Base-by-base conservation (phyloP, 2,797 vertebrate species). In the Tachyglossus aculeatus region DNA sequence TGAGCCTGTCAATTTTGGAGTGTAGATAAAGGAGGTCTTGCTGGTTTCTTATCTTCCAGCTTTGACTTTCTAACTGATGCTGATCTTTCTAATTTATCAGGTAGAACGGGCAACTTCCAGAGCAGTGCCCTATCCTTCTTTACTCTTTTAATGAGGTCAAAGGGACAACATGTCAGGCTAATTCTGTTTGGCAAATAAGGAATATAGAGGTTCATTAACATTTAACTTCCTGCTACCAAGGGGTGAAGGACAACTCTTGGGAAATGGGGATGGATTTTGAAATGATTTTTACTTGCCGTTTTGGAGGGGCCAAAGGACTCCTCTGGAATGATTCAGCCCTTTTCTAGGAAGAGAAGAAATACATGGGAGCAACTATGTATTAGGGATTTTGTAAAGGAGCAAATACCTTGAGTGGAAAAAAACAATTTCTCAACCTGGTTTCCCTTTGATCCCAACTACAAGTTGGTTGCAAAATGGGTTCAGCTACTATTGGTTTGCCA, bases 291-390 rank as follows among this genome's bases (percentile, higher is more conserved):
- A n/a, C n/a, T n/a, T n/a, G n/a, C n/a, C 27, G 24, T 48, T 45
- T 25, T 7, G 27, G 24, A 45, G 43, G 27, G 27, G 43, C 43
- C 18, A 6, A 8, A 27, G 16, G 45, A 48, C 31, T 48, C 12
- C 4, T 29, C 31, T 48, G 25, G 7, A 44, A 15, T 38, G 8
- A 44, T 52, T 67, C 7, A 44, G n/a, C 16, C 31, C 25, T 21
- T 47, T 48, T 59, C 58, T 71, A 9, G 15, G 53, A 43, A 44
- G 27, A 57, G 16, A 16, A 57, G 47, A 74, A 66, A 18, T 38
- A 3, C 58, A 29, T 40, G 13, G 22, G 12, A 68, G 39, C 43
- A 61, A 68, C 55, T 18, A 11, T 27, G 13, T 27, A 31, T n/a
- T n/a, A n/a, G n/a, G n/a, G n/a, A n/a, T n/a, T n/a, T n/a, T n/a